Conservation (phyloP, 2,797 vertebrate genomes). For the Pseudomugil gertrudae region DNA sequence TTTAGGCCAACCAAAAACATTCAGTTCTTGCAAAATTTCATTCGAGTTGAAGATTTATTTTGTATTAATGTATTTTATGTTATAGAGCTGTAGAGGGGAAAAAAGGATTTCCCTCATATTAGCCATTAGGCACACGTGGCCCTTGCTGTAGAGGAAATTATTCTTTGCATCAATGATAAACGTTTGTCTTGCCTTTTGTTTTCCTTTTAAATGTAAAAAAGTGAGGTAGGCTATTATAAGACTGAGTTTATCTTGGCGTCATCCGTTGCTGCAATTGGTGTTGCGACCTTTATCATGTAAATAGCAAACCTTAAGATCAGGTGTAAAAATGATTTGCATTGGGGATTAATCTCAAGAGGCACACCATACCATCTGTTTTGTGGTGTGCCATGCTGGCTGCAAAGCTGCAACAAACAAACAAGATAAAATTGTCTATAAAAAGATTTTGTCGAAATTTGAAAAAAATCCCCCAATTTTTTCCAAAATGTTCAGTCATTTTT, state of each 20-base stretch:
- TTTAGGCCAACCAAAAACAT: not conserved
- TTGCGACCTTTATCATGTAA: constrained; percentile 73
- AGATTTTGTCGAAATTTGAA: not conserved
- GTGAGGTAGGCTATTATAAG: constrained; percentile 66
- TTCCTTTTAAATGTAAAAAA: constrained; percentile 77
- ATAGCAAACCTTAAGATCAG: constrained; percentile 55
- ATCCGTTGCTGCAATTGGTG: constrained; percentile 52
- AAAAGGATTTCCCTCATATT: constrained; percentile 23
- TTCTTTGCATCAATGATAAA: constrained; percentile 46
- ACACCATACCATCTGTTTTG: constrained; percentile 51
- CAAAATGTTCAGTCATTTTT: not conserved
- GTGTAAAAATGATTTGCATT: constrained; percentile 71
- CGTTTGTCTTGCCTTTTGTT: constrained; percentile 74
- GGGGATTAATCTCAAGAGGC: constrained; percentile 45
- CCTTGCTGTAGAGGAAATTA: constrained; percentile 7
- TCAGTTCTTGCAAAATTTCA: not conserved
- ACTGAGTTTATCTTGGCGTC: constrained; percentile 62
- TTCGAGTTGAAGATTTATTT: not conserved
- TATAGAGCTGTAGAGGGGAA: not conserved
- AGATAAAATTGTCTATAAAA: not conserved
- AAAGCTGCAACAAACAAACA: not conserved
- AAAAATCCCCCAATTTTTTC: too few species aligned
- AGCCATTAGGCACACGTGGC: too few species aligned
- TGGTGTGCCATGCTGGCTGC: not conserved
- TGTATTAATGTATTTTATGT: not conserved